Base-by-base conservation (phyloP, 2,888 invertebrate genomes). In the Rhagophthalmus giganteus region DNA sequence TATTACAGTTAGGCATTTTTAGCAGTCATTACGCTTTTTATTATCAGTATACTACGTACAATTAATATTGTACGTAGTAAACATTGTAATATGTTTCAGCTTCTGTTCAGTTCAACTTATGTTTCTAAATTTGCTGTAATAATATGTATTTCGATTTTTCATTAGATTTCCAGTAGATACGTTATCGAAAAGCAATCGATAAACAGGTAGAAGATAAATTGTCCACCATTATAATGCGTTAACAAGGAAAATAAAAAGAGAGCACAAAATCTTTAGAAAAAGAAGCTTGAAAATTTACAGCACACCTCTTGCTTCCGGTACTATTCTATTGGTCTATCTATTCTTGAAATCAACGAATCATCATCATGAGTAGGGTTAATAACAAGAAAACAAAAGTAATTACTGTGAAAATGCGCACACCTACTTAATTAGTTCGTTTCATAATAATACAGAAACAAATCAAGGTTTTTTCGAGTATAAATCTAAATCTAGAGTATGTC, bases 291-390 rank as follows among this genome's bases (percentile, higher is more conserved):
- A 6, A 37, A 9, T n/a, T 5, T 37, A n/a, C 12, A 44, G 28
- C 44, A 35, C 44, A 20, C 35, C 35, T 44, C 16, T 28, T 20
- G 11, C 24, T 34, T 44, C 44, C 44, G 44, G 44, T 35, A 35
- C 20, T 20, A 30, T 44, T 11, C 35, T 12, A 44, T 44, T 44
- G 44, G 44, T 28, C 12, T 20, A 35, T 11, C 34, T 28, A 15
- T 27, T 27, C 34, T 34, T 44, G 28, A 9, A 28, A 28, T 20
- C 12, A 11, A 25, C 44, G 28, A 44, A 44, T 44, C 11, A 34
- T 30, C 28, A 44, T 13, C 20, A 9, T 16, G 10, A 28, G 16
- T 34, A 15, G 16, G 11, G 28, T 28, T 44, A 44, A 44, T 35
- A 12, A 30, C 10, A 44, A 35, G 35, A 44, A 44, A 44, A 25